Conservation (phyloP, 1,140 invertebrate species). For the Reticulitermes speratus region DNA sequence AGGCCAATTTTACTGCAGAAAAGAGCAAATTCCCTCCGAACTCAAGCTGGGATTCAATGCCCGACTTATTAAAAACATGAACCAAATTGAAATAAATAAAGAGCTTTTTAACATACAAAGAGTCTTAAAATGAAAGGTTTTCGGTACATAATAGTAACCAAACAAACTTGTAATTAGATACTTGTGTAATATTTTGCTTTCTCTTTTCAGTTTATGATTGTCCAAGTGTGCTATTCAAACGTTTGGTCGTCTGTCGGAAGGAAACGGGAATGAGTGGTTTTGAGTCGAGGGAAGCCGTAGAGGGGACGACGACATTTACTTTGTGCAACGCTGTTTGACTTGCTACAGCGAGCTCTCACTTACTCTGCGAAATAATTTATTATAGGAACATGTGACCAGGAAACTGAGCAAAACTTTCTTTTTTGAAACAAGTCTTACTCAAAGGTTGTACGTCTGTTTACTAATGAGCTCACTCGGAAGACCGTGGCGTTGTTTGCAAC, state of each 20-base stretch:
- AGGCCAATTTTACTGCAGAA: conserved; percentile 4
- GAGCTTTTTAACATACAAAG: conserved; percentile 3
- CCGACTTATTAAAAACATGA: conserved; percentile 13
- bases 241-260: background rate
- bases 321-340: conserved; percentile 14
- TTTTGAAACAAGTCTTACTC: conserved; percentile 10
- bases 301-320: background rate
- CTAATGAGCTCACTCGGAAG: background rate
- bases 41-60: background rate
- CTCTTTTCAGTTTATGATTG: conserved; percentile 13
- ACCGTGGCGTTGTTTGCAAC: background rate
- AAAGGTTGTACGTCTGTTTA: background rate
- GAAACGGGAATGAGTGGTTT: background rate
- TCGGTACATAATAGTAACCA: background rate
- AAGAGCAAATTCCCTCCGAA: background rate
- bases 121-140: conserved; percentile 3
- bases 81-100: conserved; percentile 13
- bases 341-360: background rate
- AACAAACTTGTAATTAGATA: conserved; percentile 19
- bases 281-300: conserved; percentile 12
- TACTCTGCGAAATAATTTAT: conserved; percentile 3
- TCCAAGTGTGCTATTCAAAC: background rate
- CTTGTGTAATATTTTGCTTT: conserved; percentile 7
- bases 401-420: conserved; percentile 4
- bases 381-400: background rate